Base-by-base conservation (phyloP, 1,140 invertebrate species). In the Goniozus legneri region DNA sequence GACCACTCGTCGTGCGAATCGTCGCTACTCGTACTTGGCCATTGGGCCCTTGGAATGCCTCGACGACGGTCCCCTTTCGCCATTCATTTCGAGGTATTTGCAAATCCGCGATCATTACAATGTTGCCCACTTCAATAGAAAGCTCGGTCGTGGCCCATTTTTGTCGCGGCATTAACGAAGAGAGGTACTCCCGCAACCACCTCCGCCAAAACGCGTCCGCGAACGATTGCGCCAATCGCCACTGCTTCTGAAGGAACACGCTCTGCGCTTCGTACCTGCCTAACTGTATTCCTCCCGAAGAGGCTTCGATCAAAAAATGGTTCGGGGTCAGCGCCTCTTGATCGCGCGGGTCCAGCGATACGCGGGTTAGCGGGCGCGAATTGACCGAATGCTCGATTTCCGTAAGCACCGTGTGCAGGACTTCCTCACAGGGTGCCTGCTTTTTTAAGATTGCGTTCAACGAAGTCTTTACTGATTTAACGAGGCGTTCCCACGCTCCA, bases 281-380 rank as follows among this genome's bases (percentile, higher is more conserved):
- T 34, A 8, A 43, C n/a, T 50, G 51, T 60, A 10, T 52, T 36
- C 4, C 7, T 33, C 38, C 30, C n/a, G 13, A 43, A 3, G 40
- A 31, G 8, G 27, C 42, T 3, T 40, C 40, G 10, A 54, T 32
- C 16, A 47, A 30, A 35, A 68, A 66, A 22, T 71, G 60, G 8
- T 62, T 64, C 2, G 66, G 65, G 0, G 66, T 68, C 0, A 71
- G 27, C 2, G 64, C 54, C 18, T 56, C 64, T 0, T 50, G 44
- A 24, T 61, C 53, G 3, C 64, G 47, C 0, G 39, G 24, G 18
- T 34, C 36, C 1, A 60, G 40, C 10, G 62, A 57, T 2, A 68
- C 57, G 10, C 65, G 60, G 0, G 60, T 35, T 14, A 44, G 19
- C 12, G 42, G 30, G 3, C 32, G 32, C 8, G 8, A n/a, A 14